These are phyloP conservation scores for Toxotes lorentzi DNA, from an alignment of 2,797 vertebrate species.

Conservation along the genomic window DNA sequence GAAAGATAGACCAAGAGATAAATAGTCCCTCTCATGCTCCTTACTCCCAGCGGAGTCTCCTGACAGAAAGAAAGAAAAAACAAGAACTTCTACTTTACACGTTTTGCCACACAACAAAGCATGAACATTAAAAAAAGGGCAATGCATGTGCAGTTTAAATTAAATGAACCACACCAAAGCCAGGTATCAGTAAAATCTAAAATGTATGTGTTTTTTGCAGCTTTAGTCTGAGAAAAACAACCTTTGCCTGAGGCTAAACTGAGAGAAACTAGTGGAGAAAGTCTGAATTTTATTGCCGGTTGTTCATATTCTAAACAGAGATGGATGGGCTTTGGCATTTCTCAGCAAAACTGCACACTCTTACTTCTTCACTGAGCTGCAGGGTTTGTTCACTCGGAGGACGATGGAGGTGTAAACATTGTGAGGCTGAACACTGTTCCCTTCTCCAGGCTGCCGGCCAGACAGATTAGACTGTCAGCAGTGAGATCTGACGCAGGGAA, in stretches of 20 bases:
- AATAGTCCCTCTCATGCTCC: not conserved
- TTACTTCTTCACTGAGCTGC: constrained; percentile 1
- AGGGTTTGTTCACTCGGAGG: constrained; percentile 32
- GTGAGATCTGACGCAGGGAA: constrained; percentile 35
- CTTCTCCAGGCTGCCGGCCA: constrained; percentile 30
- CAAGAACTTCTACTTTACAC: too few relatives aligned
- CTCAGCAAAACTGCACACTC: constrained; percentile 21
- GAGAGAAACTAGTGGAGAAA: not conserved
- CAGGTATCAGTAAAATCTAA: not conserved
- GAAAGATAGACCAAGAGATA: not conserved
- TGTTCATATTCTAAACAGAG: constrained; percentile 35
- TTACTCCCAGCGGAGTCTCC: not conserved
- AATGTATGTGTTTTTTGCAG: not conserved
- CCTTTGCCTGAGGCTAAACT: constrained; percentile 1
- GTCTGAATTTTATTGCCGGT: constrained; percentile 3
- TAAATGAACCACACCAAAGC: not conserved
- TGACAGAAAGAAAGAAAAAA: not conserved
- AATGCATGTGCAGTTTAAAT: not conserved
- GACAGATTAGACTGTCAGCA: constrained; percentile 32
- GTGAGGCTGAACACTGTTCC: constrained; percentile 49
- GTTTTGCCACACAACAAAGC: not conserved
- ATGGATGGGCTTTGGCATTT: constrained; percentile 13
- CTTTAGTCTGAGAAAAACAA: constrained; percentile 9
- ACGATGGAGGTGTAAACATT: constrained; percentile 57
- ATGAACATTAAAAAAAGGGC: not conserved